Conservation (phyloP, 1,140 invertebrate species). For the Orchestia grillus region DNA sequence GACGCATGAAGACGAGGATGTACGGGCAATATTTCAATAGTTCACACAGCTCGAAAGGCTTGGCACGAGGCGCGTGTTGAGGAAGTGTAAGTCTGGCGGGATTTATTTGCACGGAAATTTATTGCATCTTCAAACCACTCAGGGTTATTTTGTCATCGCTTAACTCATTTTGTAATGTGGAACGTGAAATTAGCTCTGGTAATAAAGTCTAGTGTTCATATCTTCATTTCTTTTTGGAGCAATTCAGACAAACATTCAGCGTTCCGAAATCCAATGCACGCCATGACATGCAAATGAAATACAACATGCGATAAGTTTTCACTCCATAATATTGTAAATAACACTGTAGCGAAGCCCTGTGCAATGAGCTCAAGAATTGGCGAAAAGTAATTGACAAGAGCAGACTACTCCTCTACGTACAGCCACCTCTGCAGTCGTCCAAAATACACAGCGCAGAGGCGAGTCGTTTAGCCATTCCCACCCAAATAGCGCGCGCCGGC, state of each 20-base stretch:
- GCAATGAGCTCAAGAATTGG: neutral
- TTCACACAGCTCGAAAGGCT: neutral
- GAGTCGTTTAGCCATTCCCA: no score
- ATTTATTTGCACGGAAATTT: neutral
- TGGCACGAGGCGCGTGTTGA: neutral
- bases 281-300: neutral
- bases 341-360: neutral
- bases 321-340: neutral
- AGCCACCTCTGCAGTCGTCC: no score
- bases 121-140: neutral
- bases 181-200: neutral
- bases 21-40: neutral
- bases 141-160: neutral
- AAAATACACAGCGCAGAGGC: no score
- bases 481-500: no score
- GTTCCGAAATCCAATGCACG: neutral
- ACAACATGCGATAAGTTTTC: neutral
- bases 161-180: neutral
- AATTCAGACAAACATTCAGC: neutral
- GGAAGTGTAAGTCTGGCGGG: neutral
- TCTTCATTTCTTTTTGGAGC: neutral
- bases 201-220: neutral
- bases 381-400: neutral
- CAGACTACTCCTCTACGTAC: no score
- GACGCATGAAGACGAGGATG: neutral